phyloP scores from a whole-genome alignment of 2,797 vertebrate species.

The Alfaro cultratus region DNA sequence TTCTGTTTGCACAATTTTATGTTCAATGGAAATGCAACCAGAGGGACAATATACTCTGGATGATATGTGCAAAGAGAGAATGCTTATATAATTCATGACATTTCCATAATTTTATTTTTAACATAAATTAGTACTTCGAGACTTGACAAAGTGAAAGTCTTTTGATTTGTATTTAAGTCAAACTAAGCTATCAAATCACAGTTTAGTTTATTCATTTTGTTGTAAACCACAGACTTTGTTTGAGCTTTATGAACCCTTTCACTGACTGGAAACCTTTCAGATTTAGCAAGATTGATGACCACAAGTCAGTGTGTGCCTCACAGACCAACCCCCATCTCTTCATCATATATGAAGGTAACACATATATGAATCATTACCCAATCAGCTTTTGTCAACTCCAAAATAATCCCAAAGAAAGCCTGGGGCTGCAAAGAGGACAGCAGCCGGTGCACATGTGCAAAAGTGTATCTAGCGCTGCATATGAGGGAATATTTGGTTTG shows the following conservation, averaged over 20 bases:
- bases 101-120: not conserved
- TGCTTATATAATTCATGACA: not conserved
- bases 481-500: slow-evolving; percentile 62
- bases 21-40: too few species aligned
- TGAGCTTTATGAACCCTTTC: not conserved
- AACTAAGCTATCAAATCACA: not conserved
- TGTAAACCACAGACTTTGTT: not conserved
- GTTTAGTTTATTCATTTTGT: not conserved
- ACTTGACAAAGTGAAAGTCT: not conserved
- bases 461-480: slow-evolving; percentile 36
- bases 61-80: not conserved
- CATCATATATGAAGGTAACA: not conserved
- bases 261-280: not conserved
- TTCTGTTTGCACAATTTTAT: too few species aligned
- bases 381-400: slow-evolving; percentile 18
- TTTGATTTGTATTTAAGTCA: not conserved
- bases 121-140: not conserved
- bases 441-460: slow-evolving; percentile 43
- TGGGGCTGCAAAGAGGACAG: slow-evolving; percentile 15
- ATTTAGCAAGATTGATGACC: not conserved
- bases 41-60: not conserved
- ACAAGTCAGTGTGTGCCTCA: not conserved
- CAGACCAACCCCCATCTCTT: slow-evolving; percentile 1
- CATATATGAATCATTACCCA: slow-evolving; percentile 19
- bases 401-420: slow-evolving; percentile 16